phyloP scores from a whole-genome alignment of 2,797 vertebrate genomes.

The Chromis chromis region DNA sequence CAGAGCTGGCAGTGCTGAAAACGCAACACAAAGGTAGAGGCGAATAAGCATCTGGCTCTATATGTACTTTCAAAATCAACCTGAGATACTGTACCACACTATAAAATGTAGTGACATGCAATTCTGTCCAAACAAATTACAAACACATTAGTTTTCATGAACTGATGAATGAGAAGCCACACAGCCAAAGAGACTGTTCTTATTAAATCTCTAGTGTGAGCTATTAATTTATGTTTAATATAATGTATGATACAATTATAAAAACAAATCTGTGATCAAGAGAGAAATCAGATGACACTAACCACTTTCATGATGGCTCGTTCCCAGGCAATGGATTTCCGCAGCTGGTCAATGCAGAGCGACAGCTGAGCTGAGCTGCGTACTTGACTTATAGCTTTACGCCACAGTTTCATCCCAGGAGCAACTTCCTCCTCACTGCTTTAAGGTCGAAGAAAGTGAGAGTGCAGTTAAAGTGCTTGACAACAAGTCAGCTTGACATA shows the following conservation, averaged over 20 bases:
- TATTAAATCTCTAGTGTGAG: not conserved
- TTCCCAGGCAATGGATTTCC: slow-evolving; percentile 97
- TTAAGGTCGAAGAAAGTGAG: slow-evolving; percentile 53
- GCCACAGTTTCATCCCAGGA: slow-evolving; percentile 93
- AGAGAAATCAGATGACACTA: slow-evolving; percentile 68
- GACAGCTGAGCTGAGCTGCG: slow-evolving; percentile 95
- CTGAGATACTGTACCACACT: not conserved
- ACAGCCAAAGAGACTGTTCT: not conserved
- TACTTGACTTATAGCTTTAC: slow-evolving; percentile 90
- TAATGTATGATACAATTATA: not conserved
- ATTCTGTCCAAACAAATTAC: not conserved
- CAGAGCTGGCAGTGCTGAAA: slow-evolving; percentile 96
- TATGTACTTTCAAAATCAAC: slow-evolving; percentile 21
- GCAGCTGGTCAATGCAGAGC: slow-evolving; percentile 96
- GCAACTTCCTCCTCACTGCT: slow-evolving; percentile 94
- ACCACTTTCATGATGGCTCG: slow-evolving; percentile 98
- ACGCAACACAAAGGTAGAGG: slow-evolving; percentile 53
- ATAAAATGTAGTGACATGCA: not conserved
- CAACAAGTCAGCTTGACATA: not conserved
- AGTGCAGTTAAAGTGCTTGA: not conserved
- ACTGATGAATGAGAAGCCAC: slow-evolving; percentile 12
- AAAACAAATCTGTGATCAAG: slow-evolving; percentile 17
- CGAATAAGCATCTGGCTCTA: not conserved
- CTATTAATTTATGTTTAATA: not conserved
- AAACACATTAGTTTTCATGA: not conserved